Evolutionary conservation across 2,113 vertebrate genomes (phyloP).

Genomic region (Caranx melampygus): DNA sequence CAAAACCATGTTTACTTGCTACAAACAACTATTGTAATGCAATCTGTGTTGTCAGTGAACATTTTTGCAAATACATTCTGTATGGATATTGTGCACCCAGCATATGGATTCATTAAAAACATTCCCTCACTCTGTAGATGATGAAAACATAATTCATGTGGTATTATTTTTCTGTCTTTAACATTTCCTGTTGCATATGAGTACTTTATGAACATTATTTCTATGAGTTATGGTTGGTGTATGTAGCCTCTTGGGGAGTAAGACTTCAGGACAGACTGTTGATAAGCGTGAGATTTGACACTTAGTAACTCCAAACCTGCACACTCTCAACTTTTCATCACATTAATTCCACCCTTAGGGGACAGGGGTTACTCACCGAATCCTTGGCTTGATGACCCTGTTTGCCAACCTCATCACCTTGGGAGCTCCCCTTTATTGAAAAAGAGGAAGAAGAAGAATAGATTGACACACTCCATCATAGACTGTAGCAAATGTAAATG

Average conservation of each 20-base stretch:
- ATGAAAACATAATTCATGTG: neutral
- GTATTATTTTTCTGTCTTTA: neutral
- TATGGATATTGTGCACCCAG: no score
- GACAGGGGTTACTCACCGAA: slow-evolving; percentile 26
- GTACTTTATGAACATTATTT: neutral
- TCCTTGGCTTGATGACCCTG: slow-evolving; percentile 39
- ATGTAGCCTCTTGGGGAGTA: slow-evolving; percentile 3
- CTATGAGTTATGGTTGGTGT: neutral
- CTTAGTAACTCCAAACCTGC: slow-evolving; percentile 46
- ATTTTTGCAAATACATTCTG: neutral
- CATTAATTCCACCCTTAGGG: slow-evolving; percentile 41
- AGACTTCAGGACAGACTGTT: slow-evolving; percentile 24
- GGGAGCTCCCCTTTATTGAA: slow-evolving; percentile 39
- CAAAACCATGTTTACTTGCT: neutral
- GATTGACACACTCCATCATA: slow-evolving; percentile 31
- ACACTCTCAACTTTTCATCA: slow-evolving; percentile 46
- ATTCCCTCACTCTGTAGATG: neutral
- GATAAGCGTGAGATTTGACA: slow-evolving; percentile 29
- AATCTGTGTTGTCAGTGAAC: neutral
- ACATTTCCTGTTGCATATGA: neutral
- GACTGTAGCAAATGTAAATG: neutral
- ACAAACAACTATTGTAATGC: neutral
- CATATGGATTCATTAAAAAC: neutral
- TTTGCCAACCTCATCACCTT: slow-evolving; percentile 41
- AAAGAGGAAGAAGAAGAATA: slow-evolving; percentile 15